phyloP scores from a whole-genome alignment of 2,888 invertebrate species.

The Atherix ibis region DNA sequence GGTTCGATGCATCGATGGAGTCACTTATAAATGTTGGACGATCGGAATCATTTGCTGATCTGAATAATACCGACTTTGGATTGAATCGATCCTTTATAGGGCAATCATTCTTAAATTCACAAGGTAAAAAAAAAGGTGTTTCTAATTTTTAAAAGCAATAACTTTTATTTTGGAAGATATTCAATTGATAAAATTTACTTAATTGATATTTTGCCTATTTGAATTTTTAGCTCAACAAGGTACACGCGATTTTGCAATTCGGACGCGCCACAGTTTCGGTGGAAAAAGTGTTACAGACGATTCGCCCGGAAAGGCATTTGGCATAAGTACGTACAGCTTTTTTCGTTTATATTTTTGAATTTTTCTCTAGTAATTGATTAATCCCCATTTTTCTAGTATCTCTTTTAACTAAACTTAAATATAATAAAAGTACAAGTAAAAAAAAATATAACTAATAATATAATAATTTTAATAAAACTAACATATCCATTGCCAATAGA shows the following conservation, averaged over 20 bases:
- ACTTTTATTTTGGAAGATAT: too few species aligned
- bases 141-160: too few species aligned
- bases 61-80: constrained; percentile 46
- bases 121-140: too few species aligned
- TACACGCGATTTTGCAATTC: constrained; percentile 20
- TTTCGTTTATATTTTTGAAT: constrained; percentile 2
- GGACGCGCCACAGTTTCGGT: constrained; percentile 40
- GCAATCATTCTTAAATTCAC: constrained; percentile 19
- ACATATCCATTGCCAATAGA: too few species aligned
- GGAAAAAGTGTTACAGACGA: constrained; percentile 40
- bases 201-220: too few species aligned
- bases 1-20: constrained; percentile 65
- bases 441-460: too few species aligned
- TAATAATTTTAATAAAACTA: too few species aligned
- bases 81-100: constrained; percentile 12
- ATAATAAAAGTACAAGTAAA: too few species aligned
- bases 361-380: too few species aligned
- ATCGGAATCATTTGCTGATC: constrained; percentile 71
- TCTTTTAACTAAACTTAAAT: too few species aligned
- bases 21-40: constrained; percentile 56
- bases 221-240: constrained; percentile 17
- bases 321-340: constrained; percentile 50
- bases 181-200: too few species aligned
- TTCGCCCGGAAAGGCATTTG: constrained; percentile 56
- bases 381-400: too few species aligned